Percentiles rank a stretch among this genome's conserved stretches.
These are phyloP conservation scores for Corythoichthys haematopterus DNA, from an alignment of 2,113 vertebrate species.

Conservation along the genomic window DNA sequence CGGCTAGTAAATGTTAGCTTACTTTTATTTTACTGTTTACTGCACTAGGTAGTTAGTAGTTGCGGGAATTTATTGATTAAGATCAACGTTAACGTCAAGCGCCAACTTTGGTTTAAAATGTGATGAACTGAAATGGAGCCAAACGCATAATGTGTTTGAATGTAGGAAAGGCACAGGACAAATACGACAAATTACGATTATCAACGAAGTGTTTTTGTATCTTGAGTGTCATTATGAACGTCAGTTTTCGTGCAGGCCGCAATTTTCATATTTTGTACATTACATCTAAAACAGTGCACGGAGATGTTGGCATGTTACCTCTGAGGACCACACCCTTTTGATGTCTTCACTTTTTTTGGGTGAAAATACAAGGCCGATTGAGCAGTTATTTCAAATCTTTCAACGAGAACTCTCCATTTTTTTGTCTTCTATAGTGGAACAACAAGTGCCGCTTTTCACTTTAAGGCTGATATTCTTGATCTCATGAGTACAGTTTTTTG, in stretches of 20 bases:
- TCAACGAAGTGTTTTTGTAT: background rate
- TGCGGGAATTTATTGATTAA: background rate
- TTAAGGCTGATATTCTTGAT: background rate
- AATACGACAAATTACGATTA: background rate
- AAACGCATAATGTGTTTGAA: background rate
- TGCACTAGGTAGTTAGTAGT: background rate
- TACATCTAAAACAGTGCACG: background rate
- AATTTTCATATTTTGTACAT: background rate
- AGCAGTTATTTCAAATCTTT: background rate
- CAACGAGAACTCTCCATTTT: background rate
- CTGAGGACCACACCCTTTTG: constrained; percentile 52
- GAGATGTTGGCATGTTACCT: constrained; percentile 44
- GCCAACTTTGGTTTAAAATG: background rate
- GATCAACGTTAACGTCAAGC: background rate
- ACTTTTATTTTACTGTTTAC: background rate
- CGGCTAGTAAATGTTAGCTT: constrained; percentile 1
- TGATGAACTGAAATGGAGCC: background rate
- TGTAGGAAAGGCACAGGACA: background rate
- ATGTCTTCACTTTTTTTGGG: constrained; percentile 1
- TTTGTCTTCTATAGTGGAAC: background rate
- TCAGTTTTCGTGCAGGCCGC: background rate
- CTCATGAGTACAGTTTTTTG: too few species aligned
- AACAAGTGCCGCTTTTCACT: background rate
- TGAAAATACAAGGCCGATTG: background rate
- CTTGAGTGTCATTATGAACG: background rate